Percentiles rank a stretch among this genome's conserved stretches.
phyloP scores from a whole-genome alignment of 2,888 invertebrate species.

The Metopia argyrocephala region DNA sequence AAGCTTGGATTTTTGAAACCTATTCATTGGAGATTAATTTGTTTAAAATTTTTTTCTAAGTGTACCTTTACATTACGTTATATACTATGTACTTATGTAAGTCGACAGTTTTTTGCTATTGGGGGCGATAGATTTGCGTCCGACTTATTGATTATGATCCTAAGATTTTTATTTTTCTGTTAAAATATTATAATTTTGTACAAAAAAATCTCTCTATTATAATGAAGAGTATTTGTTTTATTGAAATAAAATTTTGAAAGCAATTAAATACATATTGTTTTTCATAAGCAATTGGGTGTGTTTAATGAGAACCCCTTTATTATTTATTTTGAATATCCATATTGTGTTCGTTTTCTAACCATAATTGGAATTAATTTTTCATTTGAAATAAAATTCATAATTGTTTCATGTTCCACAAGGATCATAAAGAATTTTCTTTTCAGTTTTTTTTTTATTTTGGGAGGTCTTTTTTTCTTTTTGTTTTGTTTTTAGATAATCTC shows the following conservation, averaged over 20 bases:
- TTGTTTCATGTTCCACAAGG: slow-evolving; percentile 35
- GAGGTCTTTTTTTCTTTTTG: neutral
- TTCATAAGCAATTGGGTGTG: neutral
- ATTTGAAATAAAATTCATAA: slow-evolving; percentile 14
- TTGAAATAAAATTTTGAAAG: slow-evolving; percentile 39
- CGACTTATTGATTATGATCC: slow-evolving; percentile 47
- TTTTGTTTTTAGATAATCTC: slow-evolving; percentile 47
- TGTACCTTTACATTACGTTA: too few species aligned
- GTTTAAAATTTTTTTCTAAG: too few species aligned
- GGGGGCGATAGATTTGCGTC: too few species aligned
- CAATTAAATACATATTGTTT: slow-evolving; percentile 33
- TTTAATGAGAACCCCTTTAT: slow-evolving; percentile 31
- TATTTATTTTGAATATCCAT: slow-evolving; percentile 11
- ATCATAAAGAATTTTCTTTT: slow-evolving; percentile 33
- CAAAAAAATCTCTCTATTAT: slow-evolving; percentile 13
- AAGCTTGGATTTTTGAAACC: too few species aligned
- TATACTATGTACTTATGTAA: too few species aligned
- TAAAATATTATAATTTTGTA: neutral
- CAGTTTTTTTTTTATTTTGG: neutral
- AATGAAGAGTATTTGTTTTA: slow-evolving; percentile 21
- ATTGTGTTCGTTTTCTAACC: slow-evolving; percentile 11
- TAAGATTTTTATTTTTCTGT: neutral
- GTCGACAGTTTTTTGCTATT: too few species aligned
- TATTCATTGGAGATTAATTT: too few species aligned
- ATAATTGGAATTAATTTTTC: neutral